phyloP scores from a whole-genome alignment of 2,888 invertebrate genomes.

The Dasypolia templi region DNA sequence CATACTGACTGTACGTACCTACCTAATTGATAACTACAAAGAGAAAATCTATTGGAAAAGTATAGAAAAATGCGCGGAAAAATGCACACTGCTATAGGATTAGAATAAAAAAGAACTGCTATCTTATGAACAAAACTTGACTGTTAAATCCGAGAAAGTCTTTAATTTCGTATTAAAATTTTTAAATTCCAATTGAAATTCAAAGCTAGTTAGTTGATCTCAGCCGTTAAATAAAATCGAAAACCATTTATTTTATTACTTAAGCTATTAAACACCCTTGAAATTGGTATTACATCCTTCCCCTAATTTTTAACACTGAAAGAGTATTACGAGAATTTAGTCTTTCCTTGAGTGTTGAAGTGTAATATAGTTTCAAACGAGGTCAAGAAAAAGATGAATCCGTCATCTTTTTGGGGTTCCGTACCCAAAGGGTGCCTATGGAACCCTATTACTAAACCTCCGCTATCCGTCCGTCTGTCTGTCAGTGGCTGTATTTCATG shows the following conservation, averaged over 20 bases:
- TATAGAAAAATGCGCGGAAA: too few species aligned
- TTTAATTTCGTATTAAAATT: slow-evolving; percentile 29
- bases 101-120: background rate
- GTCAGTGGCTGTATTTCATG: too few species aligned
- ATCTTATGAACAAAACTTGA: background rate
- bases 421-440: too few species aligned
- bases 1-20: too few species aligned
- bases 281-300: slow-evolving; percentile 16
- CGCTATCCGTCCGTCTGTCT: too few species aligned
- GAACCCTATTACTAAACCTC: too few species aligned
- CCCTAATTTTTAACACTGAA: too few species aligned
- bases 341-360: background rate
- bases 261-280: slow-evolving; percentile 9
- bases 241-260: slow-evolving; percentile 23
- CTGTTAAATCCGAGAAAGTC: background rate
- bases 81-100: background rate
- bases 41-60: too few species aligned
- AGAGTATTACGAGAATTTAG: background rate
- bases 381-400: too few species aligned
- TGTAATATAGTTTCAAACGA: background rate
- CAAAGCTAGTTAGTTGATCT: slow-evolving; percentile 27
- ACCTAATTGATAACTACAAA: too few species aligned
- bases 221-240: slow-evolving; percentile 29
- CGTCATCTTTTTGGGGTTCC: too few species aligned
- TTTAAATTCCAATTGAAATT: slow-evolving; percentile 34